Conservation (phyloP, 1,140 invertebrate genomes). For the Eupristina koningsbergeri region DNA sequence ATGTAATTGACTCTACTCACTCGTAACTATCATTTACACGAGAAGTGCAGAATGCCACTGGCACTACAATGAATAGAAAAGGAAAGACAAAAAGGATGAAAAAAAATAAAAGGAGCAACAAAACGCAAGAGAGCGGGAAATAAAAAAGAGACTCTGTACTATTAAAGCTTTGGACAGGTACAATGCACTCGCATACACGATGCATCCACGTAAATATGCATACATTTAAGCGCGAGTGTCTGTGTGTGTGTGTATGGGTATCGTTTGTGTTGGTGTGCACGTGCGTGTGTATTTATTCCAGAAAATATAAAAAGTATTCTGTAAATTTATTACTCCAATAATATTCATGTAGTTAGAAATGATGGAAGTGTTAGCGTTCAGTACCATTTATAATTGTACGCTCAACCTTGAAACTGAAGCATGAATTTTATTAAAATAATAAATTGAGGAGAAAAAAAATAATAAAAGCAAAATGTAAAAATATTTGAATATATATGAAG, state of each 20-base stretch:
- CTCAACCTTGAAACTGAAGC: not conserved
- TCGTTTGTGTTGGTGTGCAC: too few relatives aligned
- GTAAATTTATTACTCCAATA: not conserved
- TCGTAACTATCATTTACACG: conserved; percentile 47
- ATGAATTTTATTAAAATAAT: conserved; percentile 1
- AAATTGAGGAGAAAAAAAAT: not conserved
- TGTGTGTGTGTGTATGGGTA: too few relatives aligned
- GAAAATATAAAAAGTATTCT: not conserved
- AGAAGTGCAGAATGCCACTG: conserved; percentile 21
- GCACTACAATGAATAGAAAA: conserved; percentile 28
- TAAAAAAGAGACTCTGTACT: not conserved
- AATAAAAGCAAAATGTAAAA: not conserved
- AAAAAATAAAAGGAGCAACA: not conserved
- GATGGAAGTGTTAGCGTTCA: not conserved
- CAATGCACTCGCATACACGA: not conserved
- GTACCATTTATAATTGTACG: not conserved
- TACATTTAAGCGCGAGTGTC: not conserved
- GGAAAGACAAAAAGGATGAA: not conserved
- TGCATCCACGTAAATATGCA: not conserved
- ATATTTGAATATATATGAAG: not conserved
- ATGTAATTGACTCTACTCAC: conserved; percentile 46
- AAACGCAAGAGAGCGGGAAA: not conserved
- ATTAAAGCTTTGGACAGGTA: not conserved
- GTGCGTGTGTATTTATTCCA: not conserved
- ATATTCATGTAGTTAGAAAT: not conserved